These are phyloP conservation scores for Regulus satrapa DNA, from an alignment of 2,113 vertebrate genomes.

Conservation along the genomic window DNA sequence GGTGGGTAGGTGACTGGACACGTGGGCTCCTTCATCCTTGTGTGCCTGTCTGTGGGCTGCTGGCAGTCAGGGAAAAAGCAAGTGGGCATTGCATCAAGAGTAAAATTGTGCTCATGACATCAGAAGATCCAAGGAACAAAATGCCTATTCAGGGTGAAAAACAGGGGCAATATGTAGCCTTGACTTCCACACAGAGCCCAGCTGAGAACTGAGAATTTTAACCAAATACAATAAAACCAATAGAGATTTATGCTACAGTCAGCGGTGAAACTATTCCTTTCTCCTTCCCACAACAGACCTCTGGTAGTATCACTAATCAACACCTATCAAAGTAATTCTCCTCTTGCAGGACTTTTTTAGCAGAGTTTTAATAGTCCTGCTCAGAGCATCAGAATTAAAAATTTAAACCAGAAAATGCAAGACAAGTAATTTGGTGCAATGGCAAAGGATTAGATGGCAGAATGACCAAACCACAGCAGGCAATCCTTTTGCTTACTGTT, in stretches of 20 bases:
- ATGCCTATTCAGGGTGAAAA: constrained; percentile 31
- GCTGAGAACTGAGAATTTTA: background rate
- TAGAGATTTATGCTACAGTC: background rate
- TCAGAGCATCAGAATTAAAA: background rate
- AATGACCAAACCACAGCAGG: accelerated
- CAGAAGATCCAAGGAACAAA: background rate
- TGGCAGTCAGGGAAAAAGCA: background rate
- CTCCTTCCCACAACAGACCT: background rate
- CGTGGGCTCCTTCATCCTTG: background rate
- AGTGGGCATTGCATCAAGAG: background rate
- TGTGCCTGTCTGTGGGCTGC: background rate
- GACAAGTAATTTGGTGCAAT: background rate
- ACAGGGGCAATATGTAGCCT: background rate
- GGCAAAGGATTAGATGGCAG: background rate
- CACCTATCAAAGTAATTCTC: background rate
- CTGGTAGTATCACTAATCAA: background rate
- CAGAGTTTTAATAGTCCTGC: background rate
- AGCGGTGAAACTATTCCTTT: background rate
- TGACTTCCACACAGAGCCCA: background rate
- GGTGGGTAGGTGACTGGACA: background rate
- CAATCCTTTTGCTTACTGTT: background rate
- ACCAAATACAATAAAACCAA: background rate
- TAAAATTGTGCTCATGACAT: background rate
- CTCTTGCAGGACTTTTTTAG: background rate
- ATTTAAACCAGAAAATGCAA: background rate